Conservation (phyloP, 64 coral and sea anemone genomes). For the Stylophora pistillata region DNA sequence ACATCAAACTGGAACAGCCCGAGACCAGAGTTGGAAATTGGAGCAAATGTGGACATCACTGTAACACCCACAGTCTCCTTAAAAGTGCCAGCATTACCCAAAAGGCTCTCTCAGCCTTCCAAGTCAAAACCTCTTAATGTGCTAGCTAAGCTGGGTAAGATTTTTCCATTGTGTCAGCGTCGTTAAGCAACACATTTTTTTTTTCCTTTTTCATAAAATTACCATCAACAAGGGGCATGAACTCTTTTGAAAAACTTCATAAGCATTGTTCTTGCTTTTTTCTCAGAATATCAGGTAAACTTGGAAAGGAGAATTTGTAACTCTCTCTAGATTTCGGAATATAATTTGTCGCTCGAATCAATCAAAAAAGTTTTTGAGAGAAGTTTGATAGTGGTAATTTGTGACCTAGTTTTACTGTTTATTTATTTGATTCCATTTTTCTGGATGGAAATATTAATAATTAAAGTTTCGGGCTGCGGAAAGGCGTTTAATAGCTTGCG, state of each 20-base stretch:
- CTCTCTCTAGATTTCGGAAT: too few relatives aligned
- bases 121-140: not conserved
- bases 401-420: too few relatives aligned
- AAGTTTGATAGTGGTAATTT: too few relatives aligned
- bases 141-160: constrained; percentile 13
- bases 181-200: not conserved
- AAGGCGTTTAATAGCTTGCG: too few relatives aligned
- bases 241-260: too few relatives aligned
- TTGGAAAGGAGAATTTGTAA: too few relatives aligned
- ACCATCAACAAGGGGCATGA: too few relatives aligned
- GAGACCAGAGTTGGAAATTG: not conserved
- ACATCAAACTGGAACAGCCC: constrained; percentile 1
- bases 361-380: too few relatives aligned
- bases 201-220: not conserved
- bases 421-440: not conserved
- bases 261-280: too few relatives aligned
- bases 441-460: not conserved
- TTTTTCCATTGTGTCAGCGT: too few relatives aligned
- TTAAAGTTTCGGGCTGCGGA: not conserved
- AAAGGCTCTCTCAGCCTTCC: not conserved
- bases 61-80: constrained; percentile 6
- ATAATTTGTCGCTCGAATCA: too few relatives aligned
- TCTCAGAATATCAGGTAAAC: too few relatives aligned
- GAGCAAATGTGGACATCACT: constrained; percentile 1
- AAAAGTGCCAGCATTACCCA: constrained; percentile 1